These are phyloP conservation scores for Xanthia icteritia DNA, from an alignment of 2,888 invertebrate species.

Conservation along the genomic window DNA sequence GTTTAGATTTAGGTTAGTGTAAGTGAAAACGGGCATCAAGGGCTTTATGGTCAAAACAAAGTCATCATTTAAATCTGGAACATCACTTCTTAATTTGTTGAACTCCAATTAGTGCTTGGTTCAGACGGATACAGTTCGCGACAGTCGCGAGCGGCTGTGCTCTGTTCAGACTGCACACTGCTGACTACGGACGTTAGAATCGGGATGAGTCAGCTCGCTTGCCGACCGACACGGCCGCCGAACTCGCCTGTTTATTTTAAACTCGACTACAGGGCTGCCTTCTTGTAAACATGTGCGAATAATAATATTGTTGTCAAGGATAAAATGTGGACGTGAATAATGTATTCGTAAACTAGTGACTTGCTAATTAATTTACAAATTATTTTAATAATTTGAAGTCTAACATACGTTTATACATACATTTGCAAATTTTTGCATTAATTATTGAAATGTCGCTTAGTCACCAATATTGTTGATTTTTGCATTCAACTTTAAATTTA, in stretches of 20 bases:
- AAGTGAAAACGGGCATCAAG: too few species aligned
- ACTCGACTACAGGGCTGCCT: slow-evolving; percentile 66
- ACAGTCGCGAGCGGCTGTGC: slow-evolving; percentile 23
- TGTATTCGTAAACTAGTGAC: slow-evolving; percentile 23
- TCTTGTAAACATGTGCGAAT: slow-evolving; percentile 46
- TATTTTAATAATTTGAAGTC: slow-evolving; percentile 28
- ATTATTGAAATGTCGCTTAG: slow-evolving; percentile 15
- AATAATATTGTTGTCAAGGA: slow-evolving; percentile 41
- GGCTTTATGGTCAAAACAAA: background rate
- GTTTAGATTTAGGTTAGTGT: too few species aligned
- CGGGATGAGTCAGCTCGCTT: slow-evolving; percentile 75
- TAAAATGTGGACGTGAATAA: slow-evolving; percentile 36
- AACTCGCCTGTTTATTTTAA: slow-evolving; percentile 77
- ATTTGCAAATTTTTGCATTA: slow-evolving; percentile 37
- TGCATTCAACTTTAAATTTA: slow-evolving; percentile 15
- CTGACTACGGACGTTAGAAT: slow-evolving; percentile 60
- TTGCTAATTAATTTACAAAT: slow-evolving; percentile 17
- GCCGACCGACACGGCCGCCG: slow-evolving; percentile 73
- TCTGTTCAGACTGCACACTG: slow-evolving; percentile 34
- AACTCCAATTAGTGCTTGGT: background rate
- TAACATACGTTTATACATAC: slow-evolving; percentile 10
- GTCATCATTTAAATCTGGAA: slow-evolving; percentile 9
- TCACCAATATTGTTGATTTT: slow-evolving; percentile 35
- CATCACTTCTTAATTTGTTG: slow-evolving; percentile 3
- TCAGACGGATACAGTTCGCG: slow-evolving; percentile 22